A percentile compares a stretch with the other conserved stretches of the same genome.
Conservation (phyloP, 2,797 vertebrate species). For the Phaenicophaeus curvirostris region DNA sequence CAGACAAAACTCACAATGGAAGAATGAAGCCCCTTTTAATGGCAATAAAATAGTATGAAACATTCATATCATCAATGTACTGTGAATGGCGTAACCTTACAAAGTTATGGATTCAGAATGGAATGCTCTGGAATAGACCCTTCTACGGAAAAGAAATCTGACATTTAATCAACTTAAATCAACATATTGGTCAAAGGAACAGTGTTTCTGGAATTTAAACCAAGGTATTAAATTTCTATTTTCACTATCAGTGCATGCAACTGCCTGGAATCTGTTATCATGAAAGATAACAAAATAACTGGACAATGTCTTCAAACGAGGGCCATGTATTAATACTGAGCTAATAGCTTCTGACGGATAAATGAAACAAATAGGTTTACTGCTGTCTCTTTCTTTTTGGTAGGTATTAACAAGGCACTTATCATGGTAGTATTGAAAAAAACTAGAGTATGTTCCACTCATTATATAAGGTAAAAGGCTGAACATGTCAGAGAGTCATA, state of each 20-base stretch:
- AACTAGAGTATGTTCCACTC: not conserved
- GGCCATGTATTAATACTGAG: not conserved
- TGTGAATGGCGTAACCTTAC: constrained; percentile 45
- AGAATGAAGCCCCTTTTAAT: constrained; percentile 61
- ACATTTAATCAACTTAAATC: constrained; percentile 46
- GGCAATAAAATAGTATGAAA: constrained; percentile 50
- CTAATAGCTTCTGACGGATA: not conserved
- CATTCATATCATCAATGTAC: constrained; percentile 44
- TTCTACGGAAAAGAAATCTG: not conserved
- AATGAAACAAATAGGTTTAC: not conserved
- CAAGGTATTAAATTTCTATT: not conserved
- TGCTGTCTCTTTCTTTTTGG: not conserved
- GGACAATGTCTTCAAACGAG: not conserved
- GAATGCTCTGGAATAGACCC: constrained; percentile 20
- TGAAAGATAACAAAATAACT: not conserved
- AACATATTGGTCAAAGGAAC: constrained; percentile 2
- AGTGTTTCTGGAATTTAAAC: constrained; percentile 16
- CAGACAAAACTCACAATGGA: constrained; percentile 63
- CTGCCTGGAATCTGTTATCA: not conserved
- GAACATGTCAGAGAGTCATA: constrained; percentile 50
- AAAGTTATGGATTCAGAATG: not conserved
- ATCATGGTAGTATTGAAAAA: not conserved
- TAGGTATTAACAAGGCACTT: constrained; percentile 1
- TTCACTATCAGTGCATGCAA: not conserved
- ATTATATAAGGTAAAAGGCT: constrained; percentile 46